phyloP scores from a whole-genome alignment of 1,140 invertebrate genomes.

The Saccostrea cuccullata region DNA sequence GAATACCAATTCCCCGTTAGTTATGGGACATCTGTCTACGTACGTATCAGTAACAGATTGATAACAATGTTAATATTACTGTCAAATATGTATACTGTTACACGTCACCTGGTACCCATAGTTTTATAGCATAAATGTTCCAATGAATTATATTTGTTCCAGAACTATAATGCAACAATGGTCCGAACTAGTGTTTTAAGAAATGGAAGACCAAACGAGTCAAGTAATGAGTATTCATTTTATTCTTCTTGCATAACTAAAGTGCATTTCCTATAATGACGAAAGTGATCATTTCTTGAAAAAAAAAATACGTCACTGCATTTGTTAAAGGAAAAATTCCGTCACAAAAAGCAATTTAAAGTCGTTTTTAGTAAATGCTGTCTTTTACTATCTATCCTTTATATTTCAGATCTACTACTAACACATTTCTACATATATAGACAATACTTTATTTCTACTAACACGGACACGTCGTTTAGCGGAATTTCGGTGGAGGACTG shows the following conservation, averaged over 20 bases:
- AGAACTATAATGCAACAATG: background rate
- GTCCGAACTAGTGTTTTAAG: background rate
- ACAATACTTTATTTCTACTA: constrained; percentile 25
- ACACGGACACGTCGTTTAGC: constrained; percentile 24
- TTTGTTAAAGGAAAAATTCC: no score
- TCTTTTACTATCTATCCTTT: background rate
- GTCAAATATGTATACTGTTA: no score
- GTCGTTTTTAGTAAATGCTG: background rate
- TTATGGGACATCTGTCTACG: background rate
- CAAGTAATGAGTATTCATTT: background rate
- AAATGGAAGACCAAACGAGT: constrained; percentile 8
- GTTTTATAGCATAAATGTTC: no score
- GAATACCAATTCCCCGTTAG: background rate
- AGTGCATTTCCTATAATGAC: background rate
- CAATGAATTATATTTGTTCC: background rate
- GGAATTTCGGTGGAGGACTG: constrained; percentile 66
- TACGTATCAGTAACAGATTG: background rate
- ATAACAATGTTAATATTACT: no score
- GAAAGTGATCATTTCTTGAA: no score
- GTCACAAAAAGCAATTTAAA: no score
- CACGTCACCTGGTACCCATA: no score
- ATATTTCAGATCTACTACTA: constrained; percentile 46
- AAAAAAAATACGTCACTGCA: no score
- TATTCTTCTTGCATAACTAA: background rate
- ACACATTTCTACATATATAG: constrained; percentile 51